Evolutionary conservation across 2,113 vertebrate species (phyloP).

Genomic region (Glaucidium brasilianum): DNA sequence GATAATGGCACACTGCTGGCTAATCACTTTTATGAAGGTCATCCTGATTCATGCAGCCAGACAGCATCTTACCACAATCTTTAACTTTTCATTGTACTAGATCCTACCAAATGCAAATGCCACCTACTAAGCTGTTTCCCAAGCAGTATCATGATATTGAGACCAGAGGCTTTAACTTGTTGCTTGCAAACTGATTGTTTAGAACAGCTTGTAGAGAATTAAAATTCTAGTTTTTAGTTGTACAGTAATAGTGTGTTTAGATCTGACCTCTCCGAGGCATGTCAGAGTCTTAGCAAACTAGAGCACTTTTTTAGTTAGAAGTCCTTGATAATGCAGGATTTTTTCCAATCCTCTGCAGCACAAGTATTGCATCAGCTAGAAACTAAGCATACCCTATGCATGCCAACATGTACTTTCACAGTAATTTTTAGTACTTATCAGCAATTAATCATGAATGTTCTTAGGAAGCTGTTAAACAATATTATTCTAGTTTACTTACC

Average conservation of each 20-base stretch:
- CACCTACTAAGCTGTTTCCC: neutral
- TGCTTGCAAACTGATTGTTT: neutral
- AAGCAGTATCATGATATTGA: neutral
- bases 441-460: neutral
- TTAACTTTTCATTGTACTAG: neutral
- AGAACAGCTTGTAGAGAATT: neutral
- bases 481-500: neutral
- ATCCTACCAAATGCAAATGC: neutral
- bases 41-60: neutral
- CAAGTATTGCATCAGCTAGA: conserved; percentile 8
- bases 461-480: neutral
- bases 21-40: conserved; percentile 16
- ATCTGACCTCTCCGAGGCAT: neutral
- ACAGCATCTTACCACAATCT: neutral
- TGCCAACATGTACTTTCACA: neutral
- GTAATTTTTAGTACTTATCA: neutral
- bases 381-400: neutral
- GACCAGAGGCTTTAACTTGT: neutral
- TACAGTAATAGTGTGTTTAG: neutral
- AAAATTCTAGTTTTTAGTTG: neutral
- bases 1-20: neutral
- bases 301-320: neutral
- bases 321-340: neutral
- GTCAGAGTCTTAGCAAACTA: neutral
- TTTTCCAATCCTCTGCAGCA: neutral